Percentiles rank a stretch among this genome's conserved stretches.
Conservation (phyloP, 1,140 invertebrate genomes). For the Saxidomus purpurata region DNA sequence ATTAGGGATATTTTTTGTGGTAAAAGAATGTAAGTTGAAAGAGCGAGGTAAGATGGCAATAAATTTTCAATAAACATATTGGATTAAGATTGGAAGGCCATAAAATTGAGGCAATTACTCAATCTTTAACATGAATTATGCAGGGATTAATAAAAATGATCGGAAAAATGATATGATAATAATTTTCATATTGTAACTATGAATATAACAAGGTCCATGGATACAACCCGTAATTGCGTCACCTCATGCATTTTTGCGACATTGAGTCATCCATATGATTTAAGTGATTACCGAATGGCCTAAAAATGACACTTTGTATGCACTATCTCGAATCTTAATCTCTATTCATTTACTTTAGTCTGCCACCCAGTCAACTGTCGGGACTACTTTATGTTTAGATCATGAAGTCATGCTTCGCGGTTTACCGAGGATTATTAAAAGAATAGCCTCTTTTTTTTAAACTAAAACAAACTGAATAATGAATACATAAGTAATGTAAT, state of each 20-base stretch:
- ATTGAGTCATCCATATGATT: slow-evolving; percentile 25
- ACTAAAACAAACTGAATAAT: background rate
- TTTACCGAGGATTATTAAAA: background rate
- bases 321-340: background rate
- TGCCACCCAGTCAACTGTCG: background rate
- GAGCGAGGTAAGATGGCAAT: too few relatives aligned
- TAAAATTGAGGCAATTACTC: background rate
- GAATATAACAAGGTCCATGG: background rate
- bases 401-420: background rate
- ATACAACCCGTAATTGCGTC: background rate
- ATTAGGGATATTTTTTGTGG: too few relatives aligned
- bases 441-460: background rate
- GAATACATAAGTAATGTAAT: background rate
- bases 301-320: background rate
- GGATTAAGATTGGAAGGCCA: too few relatives aligned
- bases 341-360: background rate
- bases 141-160: background rate
- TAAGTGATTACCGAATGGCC: background rate
- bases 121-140: background rate
- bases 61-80: too few relatives aligned
- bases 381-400: background rate
- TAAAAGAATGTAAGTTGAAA: too few relatives aligned
- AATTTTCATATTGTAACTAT: slow-evolving; percentile 2
- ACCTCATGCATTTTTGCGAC: background rate
- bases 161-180: background rate